A percentile compares a stretch with the other conserved stretches of the same genome.
Conservation (phyloP, 1,140 invertebrate genomes). For the Mycetomoellerius zeteki region DNA sequence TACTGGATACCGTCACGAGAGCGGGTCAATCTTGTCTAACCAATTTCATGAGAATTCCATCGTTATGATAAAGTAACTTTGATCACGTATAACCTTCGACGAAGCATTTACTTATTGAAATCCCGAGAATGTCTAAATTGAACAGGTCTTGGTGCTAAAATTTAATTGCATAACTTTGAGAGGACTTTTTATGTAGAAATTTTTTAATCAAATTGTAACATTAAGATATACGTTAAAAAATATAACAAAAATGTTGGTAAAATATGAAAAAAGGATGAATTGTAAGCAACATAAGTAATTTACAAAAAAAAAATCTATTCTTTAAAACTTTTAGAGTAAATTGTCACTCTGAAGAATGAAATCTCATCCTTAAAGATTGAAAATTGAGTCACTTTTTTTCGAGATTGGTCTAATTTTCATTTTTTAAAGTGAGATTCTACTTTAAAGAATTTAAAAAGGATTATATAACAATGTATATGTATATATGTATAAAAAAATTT, state of each 20-base stretch:
- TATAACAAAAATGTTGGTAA: not conserved
- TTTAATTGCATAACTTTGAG: not conserved
- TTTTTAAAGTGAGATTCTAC: too few species aligned
- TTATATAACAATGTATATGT: not conserved
- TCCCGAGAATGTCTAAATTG: slow-evolving; percentile 38
- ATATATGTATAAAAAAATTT: not conserved
- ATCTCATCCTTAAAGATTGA: too few species aligned
- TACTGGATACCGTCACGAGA: slow-evolving; percentile 82
- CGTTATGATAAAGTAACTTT: slow-evolving; percentile 50
- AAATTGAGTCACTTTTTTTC: too few species aligned
- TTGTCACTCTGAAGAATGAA: too few species aligned
- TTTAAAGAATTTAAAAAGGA: too few species aligned
- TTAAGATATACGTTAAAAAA: not conserved
- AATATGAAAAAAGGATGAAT: not conserved
- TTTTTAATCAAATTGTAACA: not conserved
- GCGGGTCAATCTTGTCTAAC: slow-evolving; percentile 32
- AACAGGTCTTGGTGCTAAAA: not conserved
- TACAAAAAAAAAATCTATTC: not conserved
- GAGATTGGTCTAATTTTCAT: too few species aligned
- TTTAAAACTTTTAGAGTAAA: too few species aligned
- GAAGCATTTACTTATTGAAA: slow-evolving; percentile 25
- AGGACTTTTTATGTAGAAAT: not conserved
- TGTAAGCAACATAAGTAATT: not conserved
- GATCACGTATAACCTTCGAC: slow-evolving; percentile 46
- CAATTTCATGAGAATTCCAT: slow-evolving; percentile 44